Evolutionary conservation across 2,113 vertebrate species (phyloP), one percentile per base, ranked within the genome.

Genomic region (Delphinus delphis): DNA sequence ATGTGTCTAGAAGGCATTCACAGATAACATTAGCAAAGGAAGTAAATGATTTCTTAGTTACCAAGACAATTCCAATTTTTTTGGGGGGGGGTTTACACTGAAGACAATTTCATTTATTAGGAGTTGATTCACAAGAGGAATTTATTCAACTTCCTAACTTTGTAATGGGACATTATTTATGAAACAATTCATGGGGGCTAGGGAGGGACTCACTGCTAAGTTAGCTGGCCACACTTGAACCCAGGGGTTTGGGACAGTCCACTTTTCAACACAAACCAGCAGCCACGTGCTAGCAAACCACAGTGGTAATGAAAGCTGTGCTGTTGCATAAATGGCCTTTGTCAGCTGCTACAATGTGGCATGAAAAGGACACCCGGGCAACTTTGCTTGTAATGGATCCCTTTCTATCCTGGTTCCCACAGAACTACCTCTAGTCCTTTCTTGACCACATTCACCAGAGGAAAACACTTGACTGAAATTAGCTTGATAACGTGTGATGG

Each of bases 61-160:
- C 25, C 14, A 55, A 15, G 77, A 74, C 44, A 82, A 53, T 21
- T 58, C 41, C 55, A 31, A 13, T 41, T 41, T 85, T 85, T 41
- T 41, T 0, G 65, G 73, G 71, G 38, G 47, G 55, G 55, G 5
- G 53, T 53, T 93, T 90, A 44, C 13, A 2, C 18, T 84, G 70
- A 53, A 76, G 28, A 80, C 9, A 38, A 53, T 93, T 76, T 95
- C 47, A 68, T 47, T 58, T 95, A 36, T 41, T 67, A 93, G 88
- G 44, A 77, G 77, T 63, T 93, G 17, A 79, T 55, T 81, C 65
- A n/a, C 23, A 88, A 47, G 62, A 82, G 14, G 55, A 86, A 91
- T 93, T 84, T 71, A 50, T 73, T 88, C 26, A 68, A 68, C 38
- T 97, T 93, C 63, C 15, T 79, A 63, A 62, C 81, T 95, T 95